These are phyloP conservation scores for Eristalis pertinax DNA, from an alignment of 2,888 invertebrate genomes.

Conservation along the genomic window DNA sequence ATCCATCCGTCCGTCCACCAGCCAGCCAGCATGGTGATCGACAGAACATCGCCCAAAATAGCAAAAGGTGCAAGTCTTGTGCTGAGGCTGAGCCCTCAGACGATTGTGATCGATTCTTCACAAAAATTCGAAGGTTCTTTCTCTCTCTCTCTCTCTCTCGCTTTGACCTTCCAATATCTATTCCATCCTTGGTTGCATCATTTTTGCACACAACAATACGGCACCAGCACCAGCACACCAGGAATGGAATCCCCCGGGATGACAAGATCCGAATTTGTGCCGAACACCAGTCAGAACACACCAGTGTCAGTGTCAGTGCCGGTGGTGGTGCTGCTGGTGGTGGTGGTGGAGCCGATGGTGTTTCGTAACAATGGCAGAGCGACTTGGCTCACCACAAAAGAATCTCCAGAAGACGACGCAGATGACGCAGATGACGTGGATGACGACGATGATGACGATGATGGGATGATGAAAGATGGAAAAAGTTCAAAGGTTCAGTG, in stretches of 20 bases:
- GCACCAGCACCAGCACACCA: constrained; percentile 7
- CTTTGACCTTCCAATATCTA: constrained; percentile 36
- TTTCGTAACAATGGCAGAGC: constrained; percentile 51
- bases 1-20: constrained; percentile 34
- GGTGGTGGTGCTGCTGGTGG: background rate
- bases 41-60: constrained; percentile 51
- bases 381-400: constrained; percentile 18
- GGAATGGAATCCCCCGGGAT: constrained; percentile 24
- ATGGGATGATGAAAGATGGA: constrained; percentile 67
- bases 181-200: constrained; percentile 23
- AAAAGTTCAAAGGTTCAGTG: constrained; percentile 67
- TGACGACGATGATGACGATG: constrained; percentile 24
- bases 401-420: constrained; percentile 17
- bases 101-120: constrained; percentile 63
- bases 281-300: background rate
- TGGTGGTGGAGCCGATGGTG: background rate
- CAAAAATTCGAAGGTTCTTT: constrained; percentile 19
- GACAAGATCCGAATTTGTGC: constrained; percentile 4
- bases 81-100: constrained; percentile 55
- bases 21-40: constrained; percentile 4
- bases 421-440: constrained; percentile 18
- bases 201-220: constrained; percentile 21
- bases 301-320: background rate
- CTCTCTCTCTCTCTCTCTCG: background rate
- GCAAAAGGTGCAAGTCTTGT: constrained; percentile 62